phyloP scores from a whole-genome alignment of 2,113 vertebrate genomes.

The Micromys minutus region DNA sequence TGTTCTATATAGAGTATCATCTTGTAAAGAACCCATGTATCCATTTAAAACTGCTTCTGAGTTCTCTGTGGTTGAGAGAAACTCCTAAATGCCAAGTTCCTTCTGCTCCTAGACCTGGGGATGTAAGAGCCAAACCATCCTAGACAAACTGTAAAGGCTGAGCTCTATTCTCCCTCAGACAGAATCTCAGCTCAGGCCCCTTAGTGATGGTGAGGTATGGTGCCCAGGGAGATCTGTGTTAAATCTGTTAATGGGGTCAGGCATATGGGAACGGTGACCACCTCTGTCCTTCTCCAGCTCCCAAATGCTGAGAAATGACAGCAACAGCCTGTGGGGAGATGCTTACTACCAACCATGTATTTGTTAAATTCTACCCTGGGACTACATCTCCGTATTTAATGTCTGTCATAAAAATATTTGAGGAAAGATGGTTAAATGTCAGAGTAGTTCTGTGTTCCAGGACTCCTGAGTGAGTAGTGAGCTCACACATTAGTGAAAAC shows the following conservation, averaged over 20 bases:
- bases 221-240: not conserved
- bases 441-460: not conserved
- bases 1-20: not conserved
- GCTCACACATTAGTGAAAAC: not conserved
- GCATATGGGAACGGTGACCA: not conserved
- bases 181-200: not conserved
- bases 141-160: not conserved
- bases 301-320: not conserved
- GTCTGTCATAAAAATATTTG: slow-evolving; percentile 7
- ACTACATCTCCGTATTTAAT: not conserved
- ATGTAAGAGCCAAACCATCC: not conserved
- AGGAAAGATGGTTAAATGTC: not conserved
- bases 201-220: not conserved
- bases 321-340: not conserved
- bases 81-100: not conserved
- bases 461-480: not conserved
- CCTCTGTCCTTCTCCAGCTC: not conserved
- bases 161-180: not conserved
- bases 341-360: not conserved
- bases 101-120: not conserved
- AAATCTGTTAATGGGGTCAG: not conserved
- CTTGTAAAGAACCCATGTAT: not conserved
- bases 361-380: not conserved
- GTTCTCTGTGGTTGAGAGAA: not conserved
- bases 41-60: not conserved